These are phyloP conservation scores for Antennarius striatus DNA, from an alignment of 2,113 vertebrate species.

Conservation along the genomic window DNA sequence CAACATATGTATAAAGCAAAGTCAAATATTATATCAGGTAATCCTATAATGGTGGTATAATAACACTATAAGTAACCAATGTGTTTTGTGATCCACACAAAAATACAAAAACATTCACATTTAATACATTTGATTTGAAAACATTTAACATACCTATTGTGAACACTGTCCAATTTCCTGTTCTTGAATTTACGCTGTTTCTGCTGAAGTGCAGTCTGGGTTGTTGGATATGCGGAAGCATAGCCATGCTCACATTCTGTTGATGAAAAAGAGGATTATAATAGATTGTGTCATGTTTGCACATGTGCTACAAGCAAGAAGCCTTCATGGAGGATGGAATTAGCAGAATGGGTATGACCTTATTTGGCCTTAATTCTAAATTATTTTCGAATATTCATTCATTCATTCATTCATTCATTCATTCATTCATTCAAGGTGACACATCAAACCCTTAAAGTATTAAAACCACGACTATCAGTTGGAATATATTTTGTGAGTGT, in stretches of 20 bases:
- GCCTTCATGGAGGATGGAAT: not conserved
- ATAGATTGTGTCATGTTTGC: not conserved
- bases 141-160: constrained; percentile 58
- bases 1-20: not conserved
- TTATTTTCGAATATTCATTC: not conserved
- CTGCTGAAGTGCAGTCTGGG: constrained; percentile 80
- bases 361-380: constrained; percentile 6
- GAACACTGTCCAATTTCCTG: constrained; percentile 82
- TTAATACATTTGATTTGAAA: not conserved
- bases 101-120: not conserved
- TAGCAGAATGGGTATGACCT: constrained; percentile 1
- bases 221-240: constrained; percentile 87
- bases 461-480: not conserved
- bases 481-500: not conserved
- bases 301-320: constrained; percentile 5
- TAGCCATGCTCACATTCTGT: constrained; percentile 95
- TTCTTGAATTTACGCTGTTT: constrained; percentile 88
- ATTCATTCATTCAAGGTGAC: not conserved
- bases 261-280: constrained; percentile 28
- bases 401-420: no score
- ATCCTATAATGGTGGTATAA: not conserved
- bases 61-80: not conserved
- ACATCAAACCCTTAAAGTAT: not conserved
- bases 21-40: not conserved
- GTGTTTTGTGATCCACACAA: no score